Evolutionary conservation across 2,797 vertebrate genomes (phyloP).

Genomic region (Pelochelys cantorii): DNA sequence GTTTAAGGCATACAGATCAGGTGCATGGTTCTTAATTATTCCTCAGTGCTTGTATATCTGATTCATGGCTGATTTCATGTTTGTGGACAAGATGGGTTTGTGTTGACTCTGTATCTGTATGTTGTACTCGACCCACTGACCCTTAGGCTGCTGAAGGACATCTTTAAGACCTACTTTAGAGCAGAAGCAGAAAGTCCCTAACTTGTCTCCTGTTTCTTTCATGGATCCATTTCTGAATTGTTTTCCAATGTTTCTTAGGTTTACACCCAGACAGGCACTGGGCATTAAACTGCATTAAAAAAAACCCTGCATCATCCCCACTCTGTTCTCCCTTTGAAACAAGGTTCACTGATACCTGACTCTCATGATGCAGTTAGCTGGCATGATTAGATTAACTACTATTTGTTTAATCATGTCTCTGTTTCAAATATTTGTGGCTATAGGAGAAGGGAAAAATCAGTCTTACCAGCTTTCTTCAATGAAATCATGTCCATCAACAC

Average conservation of each 20-base stretch:
- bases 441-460: neutral
- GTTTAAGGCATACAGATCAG: neutral
- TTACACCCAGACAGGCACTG: neutral
- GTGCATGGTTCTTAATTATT: neutral
- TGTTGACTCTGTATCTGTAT: neutral
- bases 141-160: neutral
- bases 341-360: constrained; percentile 7
- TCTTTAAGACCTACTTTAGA: neutral
- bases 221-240: neutral
- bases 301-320: neutral
- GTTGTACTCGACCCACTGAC: neutral
- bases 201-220: neutral
- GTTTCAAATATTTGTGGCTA: neutral
- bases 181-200: neutral
- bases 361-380: neutral
- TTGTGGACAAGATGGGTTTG: neutral
- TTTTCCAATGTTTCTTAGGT: neutral
- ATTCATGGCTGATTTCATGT: neutral
- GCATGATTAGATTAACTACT: neutral
- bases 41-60: neutral
- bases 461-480: neutral
- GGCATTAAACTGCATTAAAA: neutral
- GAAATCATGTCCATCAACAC: neutral
- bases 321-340: neutral
- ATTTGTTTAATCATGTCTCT: constrained; percentile 1